Conservation (phyloP, 1,140 invertebrate species). For the Alviniconcha marisindica region DNA sequence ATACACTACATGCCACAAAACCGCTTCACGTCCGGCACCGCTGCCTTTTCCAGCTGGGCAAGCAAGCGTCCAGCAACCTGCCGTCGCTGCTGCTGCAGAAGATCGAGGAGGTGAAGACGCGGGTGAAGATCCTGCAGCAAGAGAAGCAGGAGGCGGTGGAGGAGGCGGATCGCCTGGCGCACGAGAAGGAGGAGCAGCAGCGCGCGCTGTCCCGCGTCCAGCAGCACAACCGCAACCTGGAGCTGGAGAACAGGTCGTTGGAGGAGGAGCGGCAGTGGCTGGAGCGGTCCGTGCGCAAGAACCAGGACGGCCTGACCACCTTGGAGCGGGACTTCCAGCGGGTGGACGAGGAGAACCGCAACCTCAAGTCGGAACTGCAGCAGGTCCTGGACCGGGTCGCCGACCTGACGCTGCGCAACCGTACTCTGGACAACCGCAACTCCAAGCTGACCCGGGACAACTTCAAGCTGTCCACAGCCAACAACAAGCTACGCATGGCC, state of each 20-base stretch:
- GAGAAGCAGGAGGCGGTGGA: conserved; percentile 27
- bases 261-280: conserved; percentile 28
- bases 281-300: not conserved
- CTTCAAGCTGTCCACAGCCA: conserved; percentile 29
- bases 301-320: not conserved
- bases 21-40: not conserved
- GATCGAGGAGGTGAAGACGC: conserved; percentile 39
- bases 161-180: conserved; percentile 11
- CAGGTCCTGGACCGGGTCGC: not conserved
- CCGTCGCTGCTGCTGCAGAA: conserved; percentile 40
- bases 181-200: conserved; percentile 22
- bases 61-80: not conserved
- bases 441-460: conserved; percentile 39
- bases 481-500: conserved; percentile 30
- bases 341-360: conserved; percentile 25
- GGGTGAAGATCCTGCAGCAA: conserved; percentile 31
- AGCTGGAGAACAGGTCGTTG: conserved; percentile 31
- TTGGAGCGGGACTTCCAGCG: conserved; percentile 9
- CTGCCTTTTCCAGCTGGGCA: not conserved
- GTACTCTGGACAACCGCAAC: conserved; percentile 30
- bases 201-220: too few relatives aligned
- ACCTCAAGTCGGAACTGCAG: conserved; percentile 20
- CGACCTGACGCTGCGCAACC: conserved; percentile 8
- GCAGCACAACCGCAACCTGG: conserved; percentile 23
- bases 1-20: too few relatives aligned